Evolutionary conservation across 30 jellyfish, hydroid and myxozoan species (phyloP).

Genomic region (Chrysaora quinquecirrha): DNA sequence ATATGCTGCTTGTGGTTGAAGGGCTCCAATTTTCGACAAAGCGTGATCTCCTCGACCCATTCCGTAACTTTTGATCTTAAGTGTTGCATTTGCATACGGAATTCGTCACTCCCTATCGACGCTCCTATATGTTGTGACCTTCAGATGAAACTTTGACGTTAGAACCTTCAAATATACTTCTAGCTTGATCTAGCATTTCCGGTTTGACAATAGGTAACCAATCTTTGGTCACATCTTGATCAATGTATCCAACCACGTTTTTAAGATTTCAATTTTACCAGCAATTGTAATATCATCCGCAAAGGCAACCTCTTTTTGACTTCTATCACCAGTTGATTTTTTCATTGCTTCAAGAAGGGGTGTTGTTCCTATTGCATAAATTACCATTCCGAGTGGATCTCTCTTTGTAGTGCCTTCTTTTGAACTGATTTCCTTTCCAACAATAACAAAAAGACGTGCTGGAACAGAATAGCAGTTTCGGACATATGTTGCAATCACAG

Average conservation of each 20-base stretch:
- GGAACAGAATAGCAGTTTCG: not conserved
- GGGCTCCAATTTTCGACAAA: too few species aligned
- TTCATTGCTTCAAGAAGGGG: not conserved
- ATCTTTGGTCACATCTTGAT: too few species aligned
- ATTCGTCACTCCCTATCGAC: too few species aligned
- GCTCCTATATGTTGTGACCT: too few species aligned
- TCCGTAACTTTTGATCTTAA: too few species aligned
- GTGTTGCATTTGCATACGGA: too few species aligned
- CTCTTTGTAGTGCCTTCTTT: constrained; percentile 13
- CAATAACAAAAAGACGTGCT: not conserved
- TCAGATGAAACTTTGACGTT: too few species aligned
- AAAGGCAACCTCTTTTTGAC: not conserved
- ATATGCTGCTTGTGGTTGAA: too few species aligned
- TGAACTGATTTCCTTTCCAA: not conserved
- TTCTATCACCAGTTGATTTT: not conserved
- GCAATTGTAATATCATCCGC: not conserved
- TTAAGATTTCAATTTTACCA: not conserved
- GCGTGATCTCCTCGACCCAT: too few species aligned
- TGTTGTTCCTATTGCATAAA: constrained; percentile 12
- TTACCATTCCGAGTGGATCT: constrained; percentile 19
- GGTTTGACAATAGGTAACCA: too few species aligned
- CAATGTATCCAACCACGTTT: not conserved
- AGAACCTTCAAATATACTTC: too few species aligned
- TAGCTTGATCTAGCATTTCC: too few species aligned
- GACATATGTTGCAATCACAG: constrained; percentile 6